Evolutionary conservation across 1,140 invertebrate genomes (phyloP).

Genomic region (Drosophila orosa): DNA sequence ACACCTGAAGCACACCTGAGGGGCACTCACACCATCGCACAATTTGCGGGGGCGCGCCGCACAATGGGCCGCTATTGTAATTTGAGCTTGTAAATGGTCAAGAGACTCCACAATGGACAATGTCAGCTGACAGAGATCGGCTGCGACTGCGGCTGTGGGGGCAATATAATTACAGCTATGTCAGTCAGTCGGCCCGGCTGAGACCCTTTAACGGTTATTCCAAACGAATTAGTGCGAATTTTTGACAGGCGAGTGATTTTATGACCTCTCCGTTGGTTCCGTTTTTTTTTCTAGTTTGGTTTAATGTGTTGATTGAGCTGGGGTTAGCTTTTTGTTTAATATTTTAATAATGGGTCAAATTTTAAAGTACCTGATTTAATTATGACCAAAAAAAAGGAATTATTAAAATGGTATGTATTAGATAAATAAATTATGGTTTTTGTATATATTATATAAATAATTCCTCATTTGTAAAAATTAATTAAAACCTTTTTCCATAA

Average conservation of each 20-base stretch:
- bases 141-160: conserved; percentile 33
- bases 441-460: not conserved
- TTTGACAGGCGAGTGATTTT: conserved; percentile 75
- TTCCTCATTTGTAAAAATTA: not conserved
- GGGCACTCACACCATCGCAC: conserved; percentile 8
- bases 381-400: no score
- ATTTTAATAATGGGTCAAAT: conserved; percentile 9
- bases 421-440: not conserved
- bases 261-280: conserved; percentile 36
- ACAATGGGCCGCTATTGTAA: conserved; percentile 76
- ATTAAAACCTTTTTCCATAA: not conserved
- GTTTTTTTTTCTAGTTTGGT: not conserved
- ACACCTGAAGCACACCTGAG: conserved; percentile 16
- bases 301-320: conserved; percentile 24
- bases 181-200: conserved; percentile 24
- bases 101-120: conserved; percentile 35
- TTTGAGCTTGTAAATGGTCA: conserved; percentile 74
- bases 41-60: conserved; percentile 65
- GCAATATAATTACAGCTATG: conserved; percentile 66
- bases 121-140: conserved; percentile 44
- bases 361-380: not conserved
- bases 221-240: conserved; percentile 75
- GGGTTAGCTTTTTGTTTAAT: not conserved
- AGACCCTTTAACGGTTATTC: conserved; percentile 66
- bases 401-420: no score